Conservation (phyloP, 2,888 invertebrate species). For the Sphaeridia pumilis region DNA sequence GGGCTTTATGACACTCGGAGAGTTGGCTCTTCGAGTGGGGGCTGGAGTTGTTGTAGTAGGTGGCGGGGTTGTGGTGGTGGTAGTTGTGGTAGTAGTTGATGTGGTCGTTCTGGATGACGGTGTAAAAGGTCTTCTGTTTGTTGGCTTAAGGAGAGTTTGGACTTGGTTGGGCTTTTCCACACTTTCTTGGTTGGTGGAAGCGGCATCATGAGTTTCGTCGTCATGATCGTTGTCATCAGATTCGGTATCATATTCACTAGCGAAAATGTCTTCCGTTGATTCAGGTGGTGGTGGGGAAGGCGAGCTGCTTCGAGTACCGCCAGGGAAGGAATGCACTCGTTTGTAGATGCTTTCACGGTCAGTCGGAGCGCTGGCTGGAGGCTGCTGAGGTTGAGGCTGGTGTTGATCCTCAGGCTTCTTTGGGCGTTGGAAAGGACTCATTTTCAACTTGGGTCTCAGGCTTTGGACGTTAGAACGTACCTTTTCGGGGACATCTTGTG, state of each 20-base stretch:
- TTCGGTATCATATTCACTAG: constrained; percentile 12
- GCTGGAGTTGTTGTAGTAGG: too few species aligned
- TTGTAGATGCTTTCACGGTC: too few species aligned
- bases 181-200: constrained; percentile 16
- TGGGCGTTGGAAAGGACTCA: constrained; percentile 2
- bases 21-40: constrained; percentile 5
- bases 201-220: constrained; percentile 36
- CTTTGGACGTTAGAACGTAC: neutral
- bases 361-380: neutral
- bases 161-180: constrained; percentile 15
- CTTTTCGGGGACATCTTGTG: neutral
- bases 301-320: too few species aligned
- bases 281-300: constrained; percentile 18
- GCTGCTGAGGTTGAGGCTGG: constrained; percentile 5
- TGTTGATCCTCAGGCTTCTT: constrained; percentile 1
- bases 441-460: neutral
- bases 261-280: too few species aligned
- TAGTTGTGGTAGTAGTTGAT: neutral
- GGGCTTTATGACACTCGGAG: constrained; percentile 17
- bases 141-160: constrained; percentile 2
- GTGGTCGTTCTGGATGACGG: neutral
- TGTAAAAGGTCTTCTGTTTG: neutral
- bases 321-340: neutral
- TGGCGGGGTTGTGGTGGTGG: neutral
- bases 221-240: constrained; percentile 25